These are phyloP conservation scores for Schizothorax lantsangensis DNA, from an alignment of 2,797 vertebrate species.

Conservation along the genomic window DNA sequence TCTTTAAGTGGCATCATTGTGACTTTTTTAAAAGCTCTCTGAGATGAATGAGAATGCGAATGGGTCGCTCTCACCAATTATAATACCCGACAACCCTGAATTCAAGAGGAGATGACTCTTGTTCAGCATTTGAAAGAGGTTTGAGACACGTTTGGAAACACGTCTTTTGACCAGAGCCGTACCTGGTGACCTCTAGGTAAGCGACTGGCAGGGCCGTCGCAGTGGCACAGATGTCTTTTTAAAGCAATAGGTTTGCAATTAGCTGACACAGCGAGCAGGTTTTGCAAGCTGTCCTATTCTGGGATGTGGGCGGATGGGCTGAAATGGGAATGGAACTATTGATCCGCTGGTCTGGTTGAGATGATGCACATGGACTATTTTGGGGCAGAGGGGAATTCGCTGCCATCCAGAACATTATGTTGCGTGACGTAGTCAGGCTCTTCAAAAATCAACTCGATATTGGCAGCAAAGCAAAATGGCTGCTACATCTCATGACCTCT, in stretches of 20 bases:
- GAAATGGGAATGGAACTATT: conserved; percentile 81
- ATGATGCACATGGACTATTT: conserved; percentile 80
- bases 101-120: neutral
- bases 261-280: conserved; percentile 78
- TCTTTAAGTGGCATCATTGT: neutral
- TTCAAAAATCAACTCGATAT: conserved; percentile 51
- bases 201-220: conserved; percentile 62
- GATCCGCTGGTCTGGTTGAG: conserved; percentile 77
- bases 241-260: conserved; percentile 75
- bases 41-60: neutral
- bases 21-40: neutral
- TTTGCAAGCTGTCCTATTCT: conserved; percentile 84
- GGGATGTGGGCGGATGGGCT: conserved; percentile 69
- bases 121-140: neutral
- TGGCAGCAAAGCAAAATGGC: conserved; percentile 51
- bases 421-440: conserved; percentile 74
- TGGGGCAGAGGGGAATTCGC: conserved; percentile 73
- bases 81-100: neutral
- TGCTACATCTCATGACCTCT: conserved; percentile 57
- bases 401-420: conserved; percentile 73
- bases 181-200: conserved; percentile 75
- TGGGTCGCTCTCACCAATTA: neutral
- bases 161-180: conserved; percentile 9
- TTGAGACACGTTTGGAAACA: neutral
- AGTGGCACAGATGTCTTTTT: conserved; percentile 71